Percentiles rank a stretch among this genome's conserved stretches.
Evolutionary conservation across 2,888 invertebrate species (phyloP).

Genomic region (Aplocera efformata): DNA sequence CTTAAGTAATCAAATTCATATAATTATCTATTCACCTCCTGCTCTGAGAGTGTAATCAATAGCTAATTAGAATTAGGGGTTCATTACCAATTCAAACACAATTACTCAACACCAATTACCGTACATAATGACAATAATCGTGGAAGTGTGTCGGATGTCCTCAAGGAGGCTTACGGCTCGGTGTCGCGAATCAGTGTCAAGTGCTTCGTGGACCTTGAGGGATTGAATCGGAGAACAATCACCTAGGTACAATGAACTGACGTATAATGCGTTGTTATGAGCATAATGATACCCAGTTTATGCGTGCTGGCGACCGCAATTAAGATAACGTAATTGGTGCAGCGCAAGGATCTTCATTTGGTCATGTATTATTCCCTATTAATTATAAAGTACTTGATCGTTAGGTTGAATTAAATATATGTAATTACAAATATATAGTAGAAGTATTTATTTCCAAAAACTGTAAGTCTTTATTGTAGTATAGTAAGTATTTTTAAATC

Average conservation of each 20-base stretch:
- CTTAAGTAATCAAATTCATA: no score
- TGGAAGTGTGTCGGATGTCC: slow-evolving; percentile 60
- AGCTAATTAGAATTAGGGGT: slow-evolving; percentile 16
- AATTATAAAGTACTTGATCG: not conserved
- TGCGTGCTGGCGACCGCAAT: slow-evolving; percentile 12
- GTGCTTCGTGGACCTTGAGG: slow-evolving; percentile 40
- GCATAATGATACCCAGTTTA: slow-evolving; percentile 18
- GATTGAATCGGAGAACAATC: slow-evolving; percentile 6
- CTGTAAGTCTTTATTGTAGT: not conserved
- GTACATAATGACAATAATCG: slow-evolving; percentile 37
- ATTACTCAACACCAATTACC: slow-evolving; percentile 25
- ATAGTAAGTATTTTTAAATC: not conserved
- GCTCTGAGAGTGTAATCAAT: slow-evolving; percentile 4
- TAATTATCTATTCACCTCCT: slow-evolving; percentile 4
- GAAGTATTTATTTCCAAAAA: no score
- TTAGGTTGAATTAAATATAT: slow-evolving; percentile 1
- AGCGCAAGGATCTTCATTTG: slow-evolving; percentile 27
- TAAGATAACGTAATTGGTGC: slow-evolving; percentile 29
- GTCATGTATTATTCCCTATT: slow-evolving; percentile 15
- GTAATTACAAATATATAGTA: no score
- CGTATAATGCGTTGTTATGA: slow-evolving; percentile 26
- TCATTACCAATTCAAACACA: slow-evolving; percentile 14
- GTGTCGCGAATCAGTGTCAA: slow-evolving; percentile 60
- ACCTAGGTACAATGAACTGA: slow-evolving; percentile 41
- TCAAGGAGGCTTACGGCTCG: slow-evolving; percentile 47